These are phyloP conservation scores for Stegana nigrithorax DNA, from an alignment of 2,888 invertebrate genomes.

Conservation along the genomic window DNA sequence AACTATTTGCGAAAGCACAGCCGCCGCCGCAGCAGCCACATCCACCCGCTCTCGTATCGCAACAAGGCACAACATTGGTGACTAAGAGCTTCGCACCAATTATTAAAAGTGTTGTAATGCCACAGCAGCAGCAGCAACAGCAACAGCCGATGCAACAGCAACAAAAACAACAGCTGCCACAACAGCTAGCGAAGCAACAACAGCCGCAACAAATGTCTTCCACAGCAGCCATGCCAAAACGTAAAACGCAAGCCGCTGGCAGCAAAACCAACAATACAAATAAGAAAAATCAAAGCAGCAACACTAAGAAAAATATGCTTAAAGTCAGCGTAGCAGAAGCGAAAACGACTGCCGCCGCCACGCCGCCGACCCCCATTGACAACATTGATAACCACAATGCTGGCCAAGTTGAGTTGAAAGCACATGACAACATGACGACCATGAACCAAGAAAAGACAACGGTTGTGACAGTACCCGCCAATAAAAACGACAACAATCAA, in stretches of 20 bases:
- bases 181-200: not conserved
- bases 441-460: too few species aligned
- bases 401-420: not conserved
- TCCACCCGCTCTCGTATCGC: not conserved
- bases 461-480: not conserved
- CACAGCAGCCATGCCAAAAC: constrained; percentile 50
- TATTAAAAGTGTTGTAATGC: not conserved
- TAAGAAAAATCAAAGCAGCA: constrained; percentile 32
- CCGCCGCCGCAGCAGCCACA: not conserved
- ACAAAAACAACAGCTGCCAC: constrained; percentile 24
- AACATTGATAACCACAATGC: not conserved
- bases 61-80: not conserved
- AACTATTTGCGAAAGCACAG: not conserved
- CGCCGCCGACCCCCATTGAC: too few species aligned
- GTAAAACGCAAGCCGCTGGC: constrained; percentile 32
- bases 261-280: constrained; percentile 12
- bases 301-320: constrained; percentile 30
- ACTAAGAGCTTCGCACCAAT: not conserved
- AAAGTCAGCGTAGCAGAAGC: too few species aligned
- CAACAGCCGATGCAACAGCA: constrained; percentile 22
- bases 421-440: not conserved
- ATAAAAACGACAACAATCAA: not conserved
- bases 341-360: too few species aligned
- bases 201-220: constrained; percentile 49
- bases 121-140: not conserved